phyloP scores from a whole-genome alignment of 2,888 invertebrate genomes.

The Drosophila kanekoi region DNA sequence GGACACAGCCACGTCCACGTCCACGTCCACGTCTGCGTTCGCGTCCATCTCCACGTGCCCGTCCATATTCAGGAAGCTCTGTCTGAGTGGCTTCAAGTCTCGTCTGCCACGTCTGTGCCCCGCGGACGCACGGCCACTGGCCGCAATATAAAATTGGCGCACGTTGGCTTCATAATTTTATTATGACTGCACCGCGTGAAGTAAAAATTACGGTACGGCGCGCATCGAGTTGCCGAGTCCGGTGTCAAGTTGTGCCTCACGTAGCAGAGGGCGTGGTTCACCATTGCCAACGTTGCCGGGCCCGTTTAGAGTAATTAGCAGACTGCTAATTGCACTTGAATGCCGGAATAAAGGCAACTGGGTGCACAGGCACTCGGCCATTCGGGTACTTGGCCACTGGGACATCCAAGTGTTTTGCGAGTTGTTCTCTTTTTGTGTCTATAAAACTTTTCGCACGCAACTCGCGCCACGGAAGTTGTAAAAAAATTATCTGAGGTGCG shows the following conservation, averaged over 20 bases:
- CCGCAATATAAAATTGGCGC: slow-evolving; percentile 73
- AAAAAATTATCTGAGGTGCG: slow-evolving; percentile 46
- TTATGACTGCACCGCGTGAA: slow-evolving; percentile 68
- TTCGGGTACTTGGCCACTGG: slow-evolving; percentile 13
- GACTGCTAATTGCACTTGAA: slow-evolving; percentile 76
- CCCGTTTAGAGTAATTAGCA: slow-evolving; percentile 76
- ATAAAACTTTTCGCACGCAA: slow-evolving; percentile 62
- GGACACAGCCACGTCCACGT: slow-evolving; percentile 17
- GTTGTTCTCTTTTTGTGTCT: slow-evolving; percentile 38
- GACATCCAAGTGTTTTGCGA: slow-evolving; percentile 22
- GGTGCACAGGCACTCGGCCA: slow-evolving; percentile 11
- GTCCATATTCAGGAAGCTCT: slow-evolving; percentile 17
- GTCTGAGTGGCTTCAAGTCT: slow-evolving; percentile 29
- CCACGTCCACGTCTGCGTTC: neutral
- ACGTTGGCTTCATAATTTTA: slow-evolving; percentile 76
- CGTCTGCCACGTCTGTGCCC: slow-evolving; percentile 21
- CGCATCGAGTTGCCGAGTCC: slow-evolving; percentile 5
- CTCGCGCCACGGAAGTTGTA: slow-evolving; percentile 48
- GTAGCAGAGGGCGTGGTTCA: slow-evolving; percentile 41
- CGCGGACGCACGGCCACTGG: slow-evolving; percentile 19
- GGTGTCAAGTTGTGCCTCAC: slow-evolving; percentile 24
- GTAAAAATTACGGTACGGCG: slow-evolving; percentile 58
- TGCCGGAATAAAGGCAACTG: slow-evolving; percentile 51
- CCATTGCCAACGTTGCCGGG: slow-evolving; percentile 12
- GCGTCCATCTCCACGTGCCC: slow-evolving; percentile 4